Base-by-base conservation (phyloP, 2,888 invertebrate species). In the Xanthia icteritia region DNA sequence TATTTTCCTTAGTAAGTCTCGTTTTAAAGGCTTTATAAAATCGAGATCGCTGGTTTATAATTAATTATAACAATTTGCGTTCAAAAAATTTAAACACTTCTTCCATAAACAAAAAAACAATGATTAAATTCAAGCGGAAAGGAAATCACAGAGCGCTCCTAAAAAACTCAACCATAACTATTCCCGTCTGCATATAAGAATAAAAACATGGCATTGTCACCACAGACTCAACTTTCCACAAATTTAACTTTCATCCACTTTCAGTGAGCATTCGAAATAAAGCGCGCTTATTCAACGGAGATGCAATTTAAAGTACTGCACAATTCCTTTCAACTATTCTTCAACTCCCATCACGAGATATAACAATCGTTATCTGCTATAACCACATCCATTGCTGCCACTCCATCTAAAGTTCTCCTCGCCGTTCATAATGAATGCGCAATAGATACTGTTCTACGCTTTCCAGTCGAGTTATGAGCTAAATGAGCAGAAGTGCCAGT, bases 301-400 rank as follows among this genome's bases (percentile, higher is more conserved):
- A 80, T 86, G 86, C 85, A 87, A 89, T 91, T 90, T 87, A 86
- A 90, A 90, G 86, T 77, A 80, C 77, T 87, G 88, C 87, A 89
- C 86, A 87, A 84, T 77, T 79, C 75, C 75, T 78, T 88, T 79
- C 83, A 80, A 77, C 81, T 76, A 71, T 83, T 76, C 74, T 79
- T 71, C 48, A 72, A 79, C 69, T 66, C 45, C 42, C 60, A 71
- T 73, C 65, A 73, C 42, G 60, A 67, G 39, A 61, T 48, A 23
- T 63, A 61, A 72, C 79, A 81, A 73, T 63, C n/a, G 61, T 42
- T 79, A 77, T 63, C 67, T 64, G 6, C 66, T 51, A 54, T 69
- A 60, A 61, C 66, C 15, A n/a, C 63, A 77, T 76, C 73, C 88
- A 86, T 75, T 84, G 78, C 87, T 70, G 66, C 31, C 64, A 76